Percentiles rank a stretch among this genome's conserved stretches.
Conservation (phyloP, 2,113 vertebrate species). For the Pterophyllum scalare region DNA sequence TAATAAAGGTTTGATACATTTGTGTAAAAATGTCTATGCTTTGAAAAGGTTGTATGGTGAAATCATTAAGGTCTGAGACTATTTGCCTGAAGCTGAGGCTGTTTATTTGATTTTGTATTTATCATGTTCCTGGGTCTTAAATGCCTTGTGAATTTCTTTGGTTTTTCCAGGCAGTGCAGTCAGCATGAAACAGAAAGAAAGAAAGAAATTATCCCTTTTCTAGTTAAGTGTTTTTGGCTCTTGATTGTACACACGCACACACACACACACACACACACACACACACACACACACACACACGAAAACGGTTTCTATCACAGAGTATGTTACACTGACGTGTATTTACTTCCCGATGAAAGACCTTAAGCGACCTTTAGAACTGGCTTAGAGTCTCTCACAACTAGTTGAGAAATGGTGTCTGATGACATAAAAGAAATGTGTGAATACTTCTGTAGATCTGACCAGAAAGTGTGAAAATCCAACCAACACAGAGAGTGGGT, state of each 20-base stretch:
- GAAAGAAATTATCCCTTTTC: slow-evolving; percentile 76
- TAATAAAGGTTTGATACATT: not conserved
- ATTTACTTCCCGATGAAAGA: not conserved
- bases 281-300: not conserved
- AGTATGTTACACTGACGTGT: not conserved
- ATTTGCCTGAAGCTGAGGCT: slow-evolving; percentile 25
- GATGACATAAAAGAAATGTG: too few species aligned
- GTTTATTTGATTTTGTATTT: slow-evolving; percentile 62
- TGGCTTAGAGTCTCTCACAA: too few species aligned
- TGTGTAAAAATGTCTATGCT: not conserved
- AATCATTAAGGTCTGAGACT: slow-evolving; percentile 31
- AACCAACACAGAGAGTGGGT: too few species aligned
- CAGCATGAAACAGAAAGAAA: slow-evolving; percentile 72
- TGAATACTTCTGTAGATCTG: too few species aligned
- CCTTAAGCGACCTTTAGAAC: too few species aligned
- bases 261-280: not conserved
- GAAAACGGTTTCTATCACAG: not conserved
- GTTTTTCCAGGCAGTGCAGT: slow-evolving; percentile 72
- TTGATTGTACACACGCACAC: slow-evolving; percentile 14
- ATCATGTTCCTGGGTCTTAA: slow-evolving; percentile 63
- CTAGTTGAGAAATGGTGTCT: not conserved
- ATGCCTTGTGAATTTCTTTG: slow-evolving; percentile 53
- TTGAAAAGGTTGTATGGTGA: slow-evolving; percentile 33
- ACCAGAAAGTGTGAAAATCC: too few species aligned
- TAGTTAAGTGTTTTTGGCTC: slow-evolving; percentile 72